Conservation (phyloP, 2,888 invertebrate species). For the Gisinianus flammeolus region DNA sequence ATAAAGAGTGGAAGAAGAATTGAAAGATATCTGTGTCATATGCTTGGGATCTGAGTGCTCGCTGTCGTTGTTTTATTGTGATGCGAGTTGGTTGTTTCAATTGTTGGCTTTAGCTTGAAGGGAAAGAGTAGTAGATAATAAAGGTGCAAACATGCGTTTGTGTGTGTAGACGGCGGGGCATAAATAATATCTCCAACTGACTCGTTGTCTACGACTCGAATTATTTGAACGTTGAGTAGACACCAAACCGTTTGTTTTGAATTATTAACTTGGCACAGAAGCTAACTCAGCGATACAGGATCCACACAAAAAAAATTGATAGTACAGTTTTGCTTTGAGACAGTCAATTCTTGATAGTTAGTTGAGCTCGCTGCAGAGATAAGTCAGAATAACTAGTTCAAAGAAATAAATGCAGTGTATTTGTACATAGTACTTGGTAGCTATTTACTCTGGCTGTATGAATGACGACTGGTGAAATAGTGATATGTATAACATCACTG, state of each 20-base stretch:
- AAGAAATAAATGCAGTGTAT: background rate
- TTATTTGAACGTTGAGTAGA: conserved; percentile 19
- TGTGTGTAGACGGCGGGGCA: background rate
- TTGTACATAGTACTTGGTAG: too few relatives aligned
- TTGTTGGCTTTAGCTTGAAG: background rate
- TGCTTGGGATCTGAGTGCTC: background rate
- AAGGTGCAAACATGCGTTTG: background rate
- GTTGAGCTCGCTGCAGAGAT: background rate
- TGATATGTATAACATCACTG: background rate
- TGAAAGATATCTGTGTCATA: background rate
- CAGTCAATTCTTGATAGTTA: background rate
- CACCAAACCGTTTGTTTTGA: conserved; percentile 28
- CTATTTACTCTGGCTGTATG: too few relatives aligned
- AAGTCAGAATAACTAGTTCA: conserved; percentile 2
- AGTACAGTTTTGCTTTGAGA: conserved; percentile 6
- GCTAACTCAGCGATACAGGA: background rate
- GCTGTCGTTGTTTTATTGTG: background rate
- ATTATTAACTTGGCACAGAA: conserved; percentile 31
- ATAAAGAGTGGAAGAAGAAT: background rate
- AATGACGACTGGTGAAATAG: background rate
- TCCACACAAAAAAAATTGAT: background rate
- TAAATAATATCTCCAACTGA: background rate
- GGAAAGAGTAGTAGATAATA: background rate
- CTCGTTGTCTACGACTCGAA: background rate
- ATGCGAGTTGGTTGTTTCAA: background rate